Conservation (phyloP, 2,797 vertebrate species). For the Micromesistius poutassou region DNA sequence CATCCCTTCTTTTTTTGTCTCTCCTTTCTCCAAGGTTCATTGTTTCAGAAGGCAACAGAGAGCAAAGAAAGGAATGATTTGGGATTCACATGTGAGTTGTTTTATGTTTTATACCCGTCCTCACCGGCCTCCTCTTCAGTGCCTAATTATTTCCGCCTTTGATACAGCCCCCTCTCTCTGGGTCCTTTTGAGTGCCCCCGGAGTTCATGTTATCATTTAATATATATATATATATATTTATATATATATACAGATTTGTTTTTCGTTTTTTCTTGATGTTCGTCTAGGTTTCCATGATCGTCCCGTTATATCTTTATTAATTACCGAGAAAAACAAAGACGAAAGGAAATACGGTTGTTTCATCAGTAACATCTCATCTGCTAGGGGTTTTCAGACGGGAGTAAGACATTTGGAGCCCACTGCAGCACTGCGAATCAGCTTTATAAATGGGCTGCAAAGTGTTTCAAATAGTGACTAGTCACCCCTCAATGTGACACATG, state of each 20-base stretch:
- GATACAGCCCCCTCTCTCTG: slow-evolving; percentile 20
- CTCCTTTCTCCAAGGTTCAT: slow-evolving; percentile 82
- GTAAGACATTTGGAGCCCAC: neutral
- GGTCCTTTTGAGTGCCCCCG: slow-evolving; percentile 6
- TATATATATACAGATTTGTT: neutral
- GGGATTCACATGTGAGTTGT: slow-evolving; percentile 95
- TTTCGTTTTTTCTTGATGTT: neutral
- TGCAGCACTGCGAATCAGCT: neutral
- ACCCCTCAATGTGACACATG: too few relatives aligned
- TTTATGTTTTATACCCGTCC: slow-evolving; percentile 71
- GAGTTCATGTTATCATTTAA: slow-evolving; percentile 13
- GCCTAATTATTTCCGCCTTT: slow-evolving; percentile 27
- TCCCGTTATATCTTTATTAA: too few relatives aligned
- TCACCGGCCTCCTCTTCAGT: slow-evolving; percentile 56
- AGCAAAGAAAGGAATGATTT: slow-evolving; percentile 91
- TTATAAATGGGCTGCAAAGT: neutral
- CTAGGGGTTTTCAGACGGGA: neutral
- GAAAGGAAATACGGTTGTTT: neutral
- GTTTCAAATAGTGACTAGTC: neutral
- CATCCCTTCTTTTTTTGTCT: slow-evolving; percentile 42
- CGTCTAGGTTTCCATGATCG: neutral
- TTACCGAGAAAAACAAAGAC: neutral
- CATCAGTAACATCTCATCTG: neutral
- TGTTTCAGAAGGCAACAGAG: slow-evolving; percentile 94
- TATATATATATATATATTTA: slow-evolving; percentile 6